A percentile compares a stretch with the other conserved stretches of the same genome.
phyloP scores from a whole-genome alignment of 2,113 vertebrate genomes.

The Apus apus region DNA sequence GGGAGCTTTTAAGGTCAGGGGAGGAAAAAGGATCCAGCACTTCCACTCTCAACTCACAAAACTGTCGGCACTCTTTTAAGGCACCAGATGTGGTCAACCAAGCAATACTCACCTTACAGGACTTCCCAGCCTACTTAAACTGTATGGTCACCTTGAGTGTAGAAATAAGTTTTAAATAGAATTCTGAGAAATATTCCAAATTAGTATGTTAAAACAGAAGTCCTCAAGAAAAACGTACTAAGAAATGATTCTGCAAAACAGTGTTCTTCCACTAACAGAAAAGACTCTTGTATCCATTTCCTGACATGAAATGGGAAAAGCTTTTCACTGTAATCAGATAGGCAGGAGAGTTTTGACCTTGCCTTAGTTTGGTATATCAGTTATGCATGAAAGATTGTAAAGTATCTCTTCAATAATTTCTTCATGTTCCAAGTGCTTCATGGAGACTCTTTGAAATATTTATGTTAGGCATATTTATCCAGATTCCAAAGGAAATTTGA shows the following conservation, averaged over 20 bases:
- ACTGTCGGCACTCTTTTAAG: not conserved
- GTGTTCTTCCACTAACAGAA: not conserved
- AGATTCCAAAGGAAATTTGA: not conserved
- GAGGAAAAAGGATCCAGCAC: not conserved
- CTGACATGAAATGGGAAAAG: not conserved
- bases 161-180: not conserved
- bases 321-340: not conserved
- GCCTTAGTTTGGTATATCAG: not conserved
- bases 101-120: not conserved
- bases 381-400: not conserved
- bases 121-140: not conserved
- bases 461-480: not conserved
- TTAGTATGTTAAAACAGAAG: not conserved
- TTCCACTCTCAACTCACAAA: not conserved
- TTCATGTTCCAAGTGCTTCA: not conserved
- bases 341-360: not conserved
- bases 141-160: not conserved
- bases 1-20: not conserved
- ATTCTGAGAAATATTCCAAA: not conserved
- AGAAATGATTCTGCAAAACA: not conserved
- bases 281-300: not conserved
- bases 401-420: not conserved
- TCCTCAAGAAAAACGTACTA: not conserved
- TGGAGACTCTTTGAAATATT: not conserved
- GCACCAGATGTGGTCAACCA: not conserved